A percentile compares a stretch with the other conserved stretches of the same genome.
Evolutionary conservation across 2,888 invertebrate species (phyloP).

Genomic region (Colletes collaris): DNA sequence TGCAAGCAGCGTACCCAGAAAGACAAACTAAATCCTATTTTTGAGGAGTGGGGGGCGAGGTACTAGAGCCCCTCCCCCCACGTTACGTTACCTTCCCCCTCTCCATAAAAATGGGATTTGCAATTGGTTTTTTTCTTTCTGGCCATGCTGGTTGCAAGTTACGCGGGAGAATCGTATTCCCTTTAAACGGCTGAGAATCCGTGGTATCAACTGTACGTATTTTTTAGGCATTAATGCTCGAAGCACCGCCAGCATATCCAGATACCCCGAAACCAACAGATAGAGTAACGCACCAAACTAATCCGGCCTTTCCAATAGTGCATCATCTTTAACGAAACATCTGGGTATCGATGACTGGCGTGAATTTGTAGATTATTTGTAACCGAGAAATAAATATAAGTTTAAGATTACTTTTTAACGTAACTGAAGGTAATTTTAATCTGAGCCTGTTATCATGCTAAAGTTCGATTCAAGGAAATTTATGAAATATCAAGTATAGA

Average conservation of each 20-base stretch:
- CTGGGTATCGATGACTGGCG: background rate
- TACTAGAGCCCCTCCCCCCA: no score
- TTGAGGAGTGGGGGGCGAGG: no score
- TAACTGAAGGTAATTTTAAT: background rate
- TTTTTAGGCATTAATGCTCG: conserved; percentile 53
- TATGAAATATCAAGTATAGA: no score
- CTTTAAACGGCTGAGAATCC: no score
- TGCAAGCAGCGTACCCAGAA: no score
- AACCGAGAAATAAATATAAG: background rate
- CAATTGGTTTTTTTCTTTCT: no score
- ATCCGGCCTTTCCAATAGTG: background rate
- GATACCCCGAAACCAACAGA: conserved; percentile 47
- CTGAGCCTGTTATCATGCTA: background rate
- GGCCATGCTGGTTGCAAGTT: no score
- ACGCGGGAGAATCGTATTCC: no score
- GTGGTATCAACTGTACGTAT: background rate
- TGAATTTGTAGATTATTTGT: background rate
- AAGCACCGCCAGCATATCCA: conserved; percentile 63
- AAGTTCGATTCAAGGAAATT: background rate
- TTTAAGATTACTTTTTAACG: background rate
- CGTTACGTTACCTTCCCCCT: no score
- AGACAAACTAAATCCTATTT: no score
- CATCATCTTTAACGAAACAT: conserved; percentile 46
- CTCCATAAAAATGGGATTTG: no score
- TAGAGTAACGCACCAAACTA: background rate